Percentiles rank a stretch among this genome's conserved stretches.
Conservation (phyloP, 2,888 invertebrate species). For the Athalia circularis region DNA sequence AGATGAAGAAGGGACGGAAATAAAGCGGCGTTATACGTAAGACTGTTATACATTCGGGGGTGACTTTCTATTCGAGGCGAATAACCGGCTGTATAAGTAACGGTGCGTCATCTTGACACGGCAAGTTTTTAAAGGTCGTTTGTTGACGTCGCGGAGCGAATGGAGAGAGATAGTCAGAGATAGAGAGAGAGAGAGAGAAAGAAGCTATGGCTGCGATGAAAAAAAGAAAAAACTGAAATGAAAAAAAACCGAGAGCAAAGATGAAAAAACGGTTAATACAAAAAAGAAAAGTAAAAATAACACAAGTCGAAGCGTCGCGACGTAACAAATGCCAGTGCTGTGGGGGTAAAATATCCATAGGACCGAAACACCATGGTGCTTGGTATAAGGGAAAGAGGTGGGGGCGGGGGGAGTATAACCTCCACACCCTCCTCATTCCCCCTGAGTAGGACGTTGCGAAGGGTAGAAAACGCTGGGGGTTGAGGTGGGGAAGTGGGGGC, state of each 20-base stretch:
- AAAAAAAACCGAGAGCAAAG: background rate
- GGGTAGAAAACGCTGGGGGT: conserved; percentile 1
- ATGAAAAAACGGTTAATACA: background rate
- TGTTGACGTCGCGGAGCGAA: conserved; percentile 13
- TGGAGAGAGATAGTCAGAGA: background rate
- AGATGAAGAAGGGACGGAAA: too few species aligned
- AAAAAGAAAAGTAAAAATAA: conserved; percentile 1
- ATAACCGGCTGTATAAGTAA: background rate
- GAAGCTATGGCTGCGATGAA: background rate
- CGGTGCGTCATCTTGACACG: conserved; percentile 31
- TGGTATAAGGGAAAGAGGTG: background rate
- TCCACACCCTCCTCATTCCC: background rate
- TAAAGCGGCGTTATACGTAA: background rate
- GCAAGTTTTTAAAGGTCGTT: conserved; percentile 40
- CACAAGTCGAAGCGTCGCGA: conserved; percentile 3
- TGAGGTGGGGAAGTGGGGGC: background rate
- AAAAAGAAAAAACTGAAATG: background rate
- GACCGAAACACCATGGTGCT: conserved; percentile 30
- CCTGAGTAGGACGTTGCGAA: conserved; percentile 25
- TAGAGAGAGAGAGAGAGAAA: conserved; percentile 1
- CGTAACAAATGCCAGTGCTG: conserved; percentile 37
- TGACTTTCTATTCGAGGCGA: background rate
- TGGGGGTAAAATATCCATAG: conserved; percentile 41
- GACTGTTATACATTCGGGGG: background rate
- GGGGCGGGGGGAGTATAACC: background rate